A percentile compares a stretch with the other conserved stretches of the same genome.
phyloP scores from a whole-genome alignment of 2,113 vertebrate species.

The Ameiurus melas region DNA sequence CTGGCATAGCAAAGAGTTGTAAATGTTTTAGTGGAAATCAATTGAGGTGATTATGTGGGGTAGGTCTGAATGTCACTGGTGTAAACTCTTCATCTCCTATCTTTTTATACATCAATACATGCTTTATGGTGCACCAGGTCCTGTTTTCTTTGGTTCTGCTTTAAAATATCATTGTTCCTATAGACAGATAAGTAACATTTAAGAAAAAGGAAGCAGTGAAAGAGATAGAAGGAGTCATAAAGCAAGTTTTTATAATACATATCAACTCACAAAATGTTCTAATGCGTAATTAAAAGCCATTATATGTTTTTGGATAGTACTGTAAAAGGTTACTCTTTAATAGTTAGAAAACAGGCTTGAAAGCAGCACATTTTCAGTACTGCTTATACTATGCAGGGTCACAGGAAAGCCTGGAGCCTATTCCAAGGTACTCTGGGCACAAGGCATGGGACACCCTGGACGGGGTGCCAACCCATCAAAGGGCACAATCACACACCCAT shows the following conservation, averaged over 20 bases:
- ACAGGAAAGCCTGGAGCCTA: too few species aligned
- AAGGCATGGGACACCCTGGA: too few species aligned
- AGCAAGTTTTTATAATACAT: neutral
- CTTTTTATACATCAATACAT: neutral
- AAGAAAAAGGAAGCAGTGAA: neutral
- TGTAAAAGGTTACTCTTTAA: neutral
- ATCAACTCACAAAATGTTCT: neutral
- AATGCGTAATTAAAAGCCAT: neutral
- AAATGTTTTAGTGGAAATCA: constrained; percentile 19
- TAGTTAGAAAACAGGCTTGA: neutral
- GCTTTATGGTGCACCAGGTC: neutral
- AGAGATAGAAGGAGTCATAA: neutral
- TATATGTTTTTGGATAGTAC: neutral
- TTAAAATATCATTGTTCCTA: neutral
- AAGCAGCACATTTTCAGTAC: neutral
- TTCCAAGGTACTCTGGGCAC: too few species aligned
- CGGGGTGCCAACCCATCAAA: too few species aligned
- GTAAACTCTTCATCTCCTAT: neutral
- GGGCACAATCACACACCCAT: too few species aligned
- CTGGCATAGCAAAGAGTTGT: neutral
- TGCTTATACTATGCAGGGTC: too few species aligned
- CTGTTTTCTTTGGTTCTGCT: neutral
- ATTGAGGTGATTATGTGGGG: neutral
- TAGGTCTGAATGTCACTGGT: neutral
- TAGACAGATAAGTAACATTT: neutral